phyloP scores from a whole-genome alignment of 2,888 invertebrate species.

The Craniophora ligustri region DNA sequence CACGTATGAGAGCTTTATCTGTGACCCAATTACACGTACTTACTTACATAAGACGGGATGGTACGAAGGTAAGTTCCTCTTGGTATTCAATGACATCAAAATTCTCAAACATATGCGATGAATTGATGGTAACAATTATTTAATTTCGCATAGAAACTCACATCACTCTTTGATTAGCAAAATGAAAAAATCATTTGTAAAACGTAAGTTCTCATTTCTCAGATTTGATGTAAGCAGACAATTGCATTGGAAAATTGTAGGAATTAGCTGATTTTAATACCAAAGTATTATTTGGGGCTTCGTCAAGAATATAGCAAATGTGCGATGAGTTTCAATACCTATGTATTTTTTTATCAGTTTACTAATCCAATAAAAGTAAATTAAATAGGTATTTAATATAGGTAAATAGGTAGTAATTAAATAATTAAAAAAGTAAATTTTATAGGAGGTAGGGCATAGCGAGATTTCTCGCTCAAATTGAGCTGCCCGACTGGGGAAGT shows the following conservation, averaged over 20 bases:
- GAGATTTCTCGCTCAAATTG: no score
- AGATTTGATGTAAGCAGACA: not conserved
- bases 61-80: not conserved
- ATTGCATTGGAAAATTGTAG: not conserved
- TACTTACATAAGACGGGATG: no score
- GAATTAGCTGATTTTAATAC: not conserved
- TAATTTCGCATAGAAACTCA: constrained; percentile 3
- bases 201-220: not conserved
- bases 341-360: no score
- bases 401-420: no score
- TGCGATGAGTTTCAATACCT: no score
- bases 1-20: not conserved
- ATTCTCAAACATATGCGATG: not conserved
- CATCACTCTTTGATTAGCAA: no score
- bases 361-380: no score
- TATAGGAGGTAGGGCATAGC: no score
- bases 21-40: not conserved
- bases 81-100: not conserved
- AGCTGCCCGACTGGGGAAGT: no score
- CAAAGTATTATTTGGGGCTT: not conserved
- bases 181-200: not conserved
- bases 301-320: no score
- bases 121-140: not conserved
- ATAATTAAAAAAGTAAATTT: no score
- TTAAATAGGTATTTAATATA: no score